Base-by-base conservation (phyloP, 2,888 invertebrate genomes). In the Ctena decussata region DNA sequence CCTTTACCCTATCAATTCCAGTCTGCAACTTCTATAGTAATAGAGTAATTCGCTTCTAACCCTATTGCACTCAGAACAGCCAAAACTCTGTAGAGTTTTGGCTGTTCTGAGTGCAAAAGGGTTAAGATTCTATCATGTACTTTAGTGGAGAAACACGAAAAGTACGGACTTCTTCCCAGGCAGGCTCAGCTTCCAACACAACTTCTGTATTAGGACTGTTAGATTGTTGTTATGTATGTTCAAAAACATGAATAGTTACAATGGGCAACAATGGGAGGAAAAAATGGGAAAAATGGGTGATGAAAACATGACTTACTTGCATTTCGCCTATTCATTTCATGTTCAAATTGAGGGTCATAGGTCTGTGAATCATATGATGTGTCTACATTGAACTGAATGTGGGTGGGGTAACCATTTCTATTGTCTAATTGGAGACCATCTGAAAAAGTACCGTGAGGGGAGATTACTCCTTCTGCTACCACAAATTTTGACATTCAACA, bases 241-340 rank as follows among this genome's bases (percentile, higher is more conserved):
- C 18, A 46, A 3, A 12, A n/a, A 41, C 6, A 41, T 41, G 6
- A 15, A 41, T 41, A 11, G 41, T 6, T 41, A 15, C 46, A 46
- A 18, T 46, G 46, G 3, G 46, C 15, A 21, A n/a, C 3, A 46
- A 46, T 46, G 46, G 46, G 46, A 2, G 21, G 21, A 21, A n/a
- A 46, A 65, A 35, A 11, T 11, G 53, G 53, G 21, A 6, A 65
- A n/a, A 35, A 65, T 65, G 35, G 65, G 35, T 65, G 65, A 65
- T 65, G 65, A 65, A 65, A 65, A 75, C 75, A 70, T 82, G 86
- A 87, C 86, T 88, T 90, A 91, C 91, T 90, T 89, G 91, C 92
- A 82, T 91, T 93, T 84, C 91, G 87, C 71, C 92, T 90, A 88
- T 92, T 93, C 91, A 93, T 91, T 91, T 93, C 92, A 85, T 91